These are phyloP conservation scores for Meliscaeva auricollis DNA, from an alignment of 2,888 invertebrate species.

Conservation along the genomic window DNA sequence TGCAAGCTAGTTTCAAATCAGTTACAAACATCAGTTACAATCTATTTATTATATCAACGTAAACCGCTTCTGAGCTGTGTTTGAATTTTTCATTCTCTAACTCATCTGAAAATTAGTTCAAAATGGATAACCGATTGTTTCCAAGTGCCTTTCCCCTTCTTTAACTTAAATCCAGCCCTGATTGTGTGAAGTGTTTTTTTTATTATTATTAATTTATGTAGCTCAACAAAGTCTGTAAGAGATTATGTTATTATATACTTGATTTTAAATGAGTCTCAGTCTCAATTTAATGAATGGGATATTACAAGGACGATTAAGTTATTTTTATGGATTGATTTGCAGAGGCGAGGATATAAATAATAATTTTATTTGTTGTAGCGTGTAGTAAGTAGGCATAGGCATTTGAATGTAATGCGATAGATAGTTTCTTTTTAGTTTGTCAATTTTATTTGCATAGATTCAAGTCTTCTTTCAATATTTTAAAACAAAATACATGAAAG, in stretches of 20 bases:
- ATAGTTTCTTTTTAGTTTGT: too few relatives aligned
- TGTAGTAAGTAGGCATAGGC: background rate
- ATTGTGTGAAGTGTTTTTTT: background rate
- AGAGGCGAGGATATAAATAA: conserved; percentile 8
- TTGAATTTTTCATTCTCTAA: too few relatives aligned
- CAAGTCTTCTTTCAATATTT: too few relatives aligned
- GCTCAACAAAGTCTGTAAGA: conserved; percentile 19
- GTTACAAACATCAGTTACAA: too few relatives aligned
- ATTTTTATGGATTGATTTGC: conserved; percentile 21
- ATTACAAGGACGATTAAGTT: conserved; percentile 54
- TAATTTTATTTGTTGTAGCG: conserved; percentile 11
- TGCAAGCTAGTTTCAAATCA: too few relatives aligned
- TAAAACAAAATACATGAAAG: too few relatives aligned
- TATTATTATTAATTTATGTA: conserved; percentile 47
- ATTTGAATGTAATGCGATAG: background rate
- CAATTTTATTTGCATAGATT: too few relatives aligned
- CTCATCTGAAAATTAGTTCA: too few relatives aligned
- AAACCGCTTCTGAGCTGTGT: too few relatives aligned
- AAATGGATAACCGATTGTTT: too few relatives aligned
- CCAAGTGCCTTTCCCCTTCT: too few relatives aligned
- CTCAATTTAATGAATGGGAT: conserved; percentile 11
- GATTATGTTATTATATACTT: conserved; percentile 25
- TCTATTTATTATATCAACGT: too few relatives aligned
- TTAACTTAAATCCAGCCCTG: background rate
- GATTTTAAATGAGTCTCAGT: conserved; percentile 32